Evolutionary conservation across 2,113 vertebrate species (phyloP).

Genomic region (Rhinolophus ferrumequinum): DNA sequence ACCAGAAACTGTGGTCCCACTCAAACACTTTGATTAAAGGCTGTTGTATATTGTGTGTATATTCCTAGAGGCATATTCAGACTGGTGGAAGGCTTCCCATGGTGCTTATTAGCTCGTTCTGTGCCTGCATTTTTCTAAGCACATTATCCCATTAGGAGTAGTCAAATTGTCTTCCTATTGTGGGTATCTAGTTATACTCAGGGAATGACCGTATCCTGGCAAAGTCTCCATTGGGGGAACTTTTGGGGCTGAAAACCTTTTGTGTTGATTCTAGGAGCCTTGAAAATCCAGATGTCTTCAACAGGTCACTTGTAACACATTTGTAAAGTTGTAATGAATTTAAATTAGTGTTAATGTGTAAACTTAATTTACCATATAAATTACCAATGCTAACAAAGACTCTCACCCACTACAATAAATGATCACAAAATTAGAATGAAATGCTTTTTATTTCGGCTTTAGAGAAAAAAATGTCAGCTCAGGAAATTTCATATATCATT

Average conservation of each 20-base stretch:
- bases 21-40: neutral
- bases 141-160: neutral
- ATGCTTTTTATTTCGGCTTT: constrained; percentile 18
- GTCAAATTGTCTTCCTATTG: neutral
- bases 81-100: neutral
- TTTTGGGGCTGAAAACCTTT: neutral
- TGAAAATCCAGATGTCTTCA: constrained; percentile 43
- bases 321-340: constrained; percentile 28
- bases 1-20: neutral
- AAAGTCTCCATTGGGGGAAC: neutral
- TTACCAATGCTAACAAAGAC: constrained; percentile 18
- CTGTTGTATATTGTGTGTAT: neutral
- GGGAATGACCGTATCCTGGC: neutral
- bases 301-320: constrained; percentile 47
- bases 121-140: neutral
- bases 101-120: neutral
- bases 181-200: neutral
- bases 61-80: neutral
- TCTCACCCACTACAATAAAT: neutral
- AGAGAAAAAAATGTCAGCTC: neutral
- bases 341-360: constrained; percentile 65
- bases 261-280: constrained; percentile 8
- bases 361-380: constrained; percentile 31
- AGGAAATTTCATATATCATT: constrained; percentile 6
- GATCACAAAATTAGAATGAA: constrained; percentile 30